Base-by-base conservation (phyloP, 92 coral and sea anemone genomes). In the Porites evermanni region DNA sequence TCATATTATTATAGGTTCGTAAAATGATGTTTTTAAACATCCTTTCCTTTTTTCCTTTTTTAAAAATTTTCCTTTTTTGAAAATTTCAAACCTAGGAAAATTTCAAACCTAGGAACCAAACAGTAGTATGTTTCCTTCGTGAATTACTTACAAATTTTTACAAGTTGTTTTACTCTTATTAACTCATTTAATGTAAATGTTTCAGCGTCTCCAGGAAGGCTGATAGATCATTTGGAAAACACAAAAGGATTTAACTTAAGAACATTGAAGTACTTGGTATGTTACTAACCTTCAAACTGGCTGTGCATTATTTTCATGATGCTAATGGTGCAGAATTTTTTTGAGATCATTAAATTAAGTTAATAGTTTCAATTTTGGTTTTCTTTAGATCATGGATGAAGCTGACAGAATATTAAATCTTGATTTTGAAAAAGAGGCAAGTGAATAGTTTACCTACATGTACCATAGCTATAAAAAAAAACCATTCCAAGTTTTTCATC, bases 151-250 rank as follows among this genome's bases (percentile, higher is more conserved):
- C 38, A 0, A 19, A 6, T 8, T 7, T 66, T 67, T 23, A 12
- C 14, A 19, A 19, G 24, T 65, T 19, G 21, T 19, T 19, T n/a
- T 19, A 0, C 7, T 7, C 10, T 16, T 14, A 14, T 63, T 16
- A 63, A 0, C n/a, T 63, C 20, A 63, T 17, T 66, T 44, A 2
- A 56, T 19, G n/a, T 79, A 0, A 16, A 8, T 66, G 71, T 80
- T 69, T 0, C 63, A 97, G 99, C 99, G n/a, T 93, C 99, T 51
- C 99, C 99, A n/a, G 99, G 99, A 52, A 86, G 99, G 88, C 88
- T 97, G 32, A 91, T 97, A 68, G 99, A 97, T 75, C 99, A 97
- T 77, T 86, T 97, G 66, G 99, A 97, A 81, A 97, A 97, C 82
- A 97, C 99, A 77, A 97, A 97, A 87, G 99, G 99, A 69, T 97